Evolutionary conservation across 92 coral and sea anemone genomes (phyloP).

Genomic region (Heteractis magnifica): DNA sequence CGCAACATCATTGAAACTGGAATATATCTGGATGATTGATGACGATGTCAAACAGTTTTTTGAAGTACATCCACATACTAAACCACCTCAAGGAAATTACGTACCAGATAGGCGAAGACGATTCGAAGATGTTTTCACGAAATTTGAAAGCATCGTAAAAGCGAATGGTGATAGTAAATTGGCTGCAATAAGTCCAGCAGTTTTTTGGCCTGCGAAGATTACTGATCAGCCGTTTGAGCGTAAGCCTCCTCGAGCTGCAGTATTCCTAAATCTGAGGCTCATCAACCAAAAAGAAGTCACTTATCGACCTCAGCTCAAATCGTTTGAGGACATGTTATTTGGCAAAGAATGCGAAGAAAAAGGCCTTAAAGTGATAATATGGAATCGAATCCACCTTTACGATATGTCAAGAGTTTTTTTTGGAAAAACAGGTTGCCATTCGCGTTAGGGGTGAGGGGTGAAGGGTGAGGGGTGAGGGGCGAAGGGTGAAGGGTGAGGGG

Average conservation of each 20-base stretch:
- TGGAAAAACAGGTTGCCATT: neutral
- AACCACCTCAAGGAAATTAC: neutral
- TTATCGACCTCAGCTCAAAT: conserved; percentile 45
- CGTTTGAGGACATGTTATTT: conserved; percentile 38
- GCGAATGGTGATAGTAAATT: neutral
- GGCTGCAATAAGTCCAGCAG: conserved; percentile 56
- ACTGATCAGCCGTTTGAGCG: neutral
- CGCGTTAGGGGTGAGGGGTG: neutral
- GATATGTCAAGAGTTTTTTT: neutral
- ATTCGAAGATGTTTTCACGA: conserved; percentile 29
- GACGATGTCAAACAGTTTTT: conserved; percentile 45
- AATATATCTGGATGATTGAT: conserved; percentile 56
- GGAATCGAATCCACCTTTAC: conserved; percentile 19
- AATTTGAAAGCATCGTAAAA: conserved; percentile 28
- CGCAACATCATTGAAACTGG: neutral
- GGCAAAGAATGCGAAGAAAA: conserved; percentile 44
- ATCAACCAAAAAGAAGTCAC: conserved; percentile 12
- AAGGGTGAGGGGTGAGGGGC: neutral
- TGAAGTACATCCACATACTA: neutral
- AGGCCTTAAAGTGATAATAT: conserved; percentile 37
- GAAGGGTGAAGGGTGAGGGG: neutral
- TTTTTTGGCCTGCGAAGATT: neutral
- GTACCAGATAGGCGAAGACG: neutral
- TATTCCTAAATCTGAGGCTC: conserved; percentile 32
- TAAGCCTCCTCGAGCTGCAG: conserved; percentile 32